Conservation (phyloP, 1,140 invertebrate genomes). For the Calliphora vicina region DNA sequence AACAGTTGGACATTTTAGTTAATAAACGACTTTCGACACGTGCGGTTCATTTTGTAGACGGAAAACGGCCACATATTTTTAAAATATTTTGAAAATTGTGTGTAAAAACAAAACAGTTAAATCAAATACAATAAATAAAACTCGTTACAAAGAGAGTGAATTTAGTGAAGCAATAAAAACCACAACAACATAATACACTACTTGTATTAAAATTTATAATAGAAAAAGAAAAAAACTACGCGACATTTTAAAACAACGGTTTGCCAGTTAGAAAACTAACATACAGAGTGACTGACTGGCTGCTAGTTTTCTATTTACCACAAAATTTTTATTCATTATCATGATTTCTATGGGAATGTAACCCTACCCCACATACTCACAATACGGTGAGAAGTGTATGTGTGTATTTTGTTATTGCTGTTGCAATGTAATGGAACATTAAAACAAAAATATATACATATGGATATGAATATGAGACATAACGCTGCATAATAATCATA, state of each 20-base stretch:
- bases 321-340: not conserved
- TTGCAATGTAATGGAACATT: not conserved
- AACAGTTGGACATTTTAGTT: not conserved
- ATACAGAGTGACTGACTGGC: not conserved
- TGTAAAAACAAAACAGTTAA: not conserved
- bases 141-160: not conserved
- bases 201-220: not conserved
- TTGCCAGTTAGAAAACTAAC: not conserved
- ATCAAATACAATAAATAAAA: slow-evolving; percentile 3
- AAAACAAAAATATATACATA: not conserved
- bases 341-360: not conserved
- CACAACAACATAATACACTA: not conserved
- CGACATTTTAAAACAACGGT: slow-evolving; percentile 17
- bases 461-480: not conserved
- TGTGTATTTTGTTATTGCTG: not conserved
- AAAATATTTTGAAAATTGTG: not conserved
- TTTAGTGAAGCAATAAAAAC: not conserved
- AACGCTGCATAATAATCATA: not conserved
- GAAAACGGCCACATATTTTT: not conserved
- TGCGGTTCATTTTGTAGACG: not conserved
- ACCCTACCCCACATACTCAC: not conserved
- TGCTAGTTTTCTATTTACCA: too few species aligned
- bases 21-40: slow-evolving; percentile 28
- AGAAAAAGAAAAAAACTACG: too few species aligned
- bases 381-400: too few species aligned